A percentile compares a stretch with the other conserved stretches of the same genome.
Evolutionary conservation across 1,140 invertebrate species (phyloP).

Genomic region (Manduca sexta): DNA sequence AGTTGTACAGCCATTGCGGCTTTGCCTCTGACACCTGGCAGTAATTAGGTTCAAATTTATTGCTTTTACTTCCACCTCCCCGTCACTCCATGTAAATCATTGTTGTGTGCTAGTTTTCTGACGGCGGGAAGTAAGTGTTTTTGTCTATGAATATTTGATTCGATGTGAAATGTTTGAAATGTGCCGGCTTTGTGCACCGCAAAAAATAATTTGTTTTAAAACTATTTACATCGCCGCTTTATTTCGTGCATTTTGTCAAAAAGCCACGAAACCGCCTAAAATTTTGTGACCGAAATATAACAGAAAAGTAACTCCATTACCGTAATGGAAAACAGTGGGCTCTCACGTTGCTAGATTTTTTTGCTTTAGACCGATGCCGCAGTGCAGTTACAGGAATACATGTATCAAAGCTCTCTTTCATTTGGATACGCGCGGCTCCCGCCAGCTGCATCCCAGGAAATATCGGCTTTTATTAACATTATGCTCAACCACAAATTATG

Average conservation of each 20-base stretch:
- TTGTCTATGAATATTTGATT: background rate
- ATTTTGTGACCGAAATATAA: slow-evolving; percentile 50
- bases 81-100: slow-evolving; percentile 29
- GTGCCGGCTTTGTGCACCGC: background rate
- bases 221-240: slow-evolving; percentile 8
- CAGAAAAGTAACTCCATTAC: slow-evolving; percentile 61
- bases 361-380: slow-evolving; percentile 47
- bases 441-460: slow-evolving; percentile 33
- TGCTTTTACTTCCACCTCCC: slow-evolving; percentile 28
- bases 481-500: slow-evolving; percentile 27
- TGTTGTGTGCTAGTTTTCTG: slow-evolving; percentile 16
- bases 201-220: slow-evolving; percentile 9
- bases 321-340: slow-evolving; percentile 60
- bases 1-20: slow-evolving; percentile 34
- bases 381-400: slow-evolving; percentile 65
- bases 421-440: slow-evolving; percentile 35
- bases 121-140: background rate
- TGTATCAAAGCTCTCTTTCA: slow-evolving; percentile 57
- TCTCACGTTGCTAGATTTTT: slow-evolving; percentile 50
- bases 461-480: slow-evolving; percentile 49
- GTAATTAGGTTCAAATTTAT: slow-evolving; percentile 53
- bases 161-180: background rate
- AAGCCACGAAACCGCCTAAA: slow-evolving; percentile 22
- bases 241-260: slow-evolving; percentile 12
- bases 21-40: slow-evolving; percentile 43